Percentiles rank a stretch among this genome's conserved stretches.
These are phyloP conservation scores for Nasonia longicornis DNA, from an alignment of 1,140 invertebrate species.

Conservation along the genomic window DNA sequence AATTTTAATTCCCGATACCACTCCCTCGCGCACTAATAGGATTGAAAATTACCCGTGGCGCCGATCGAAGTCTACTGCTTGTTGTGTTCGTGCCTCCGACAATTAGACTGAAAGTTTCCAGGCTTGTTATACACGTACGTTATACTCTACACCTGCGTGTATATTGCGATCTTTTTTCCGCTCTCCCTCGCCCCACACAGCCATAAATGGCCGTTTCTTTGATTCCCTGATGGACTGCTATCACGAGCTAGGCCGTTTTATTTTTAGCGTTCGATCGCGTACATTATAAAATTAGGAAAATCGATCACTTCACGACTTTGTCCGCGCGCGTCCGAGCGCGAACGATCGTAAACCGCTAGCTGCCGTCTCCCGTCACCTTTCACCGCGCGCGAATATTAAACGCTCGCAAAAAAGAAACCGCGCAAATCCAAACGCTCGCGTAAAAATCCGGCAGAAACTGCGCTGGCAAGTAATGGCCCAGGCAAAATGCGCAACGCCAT, in stretches of 20 bases:
- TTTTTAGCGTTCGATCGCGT: neutral
- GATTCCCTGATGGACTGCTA: neutral
- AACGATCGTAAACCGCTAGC: neutral
- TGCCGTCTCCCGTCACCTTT: neutral
- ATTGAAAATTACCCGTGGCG: neutral
- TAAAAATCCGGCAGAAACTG: neutral
- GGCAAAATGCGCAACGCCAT: conserved; percentile 47
- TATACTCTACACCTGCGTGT: neutral
- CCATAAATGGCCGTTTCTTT: neutral
- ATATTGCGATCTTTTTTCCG: neutral
- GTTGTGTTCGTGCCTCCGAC: neutral
- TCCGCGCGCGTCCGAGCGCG: neutral
- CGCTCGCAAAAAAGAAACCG: neutral
- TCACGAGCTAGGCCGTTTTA: neutral
- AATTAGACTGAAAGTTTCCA: conserved; percentile 6
- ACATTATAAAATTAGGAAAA: neutral
- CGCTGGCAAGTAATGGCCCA: neutral
- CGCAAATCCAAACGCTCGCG: neutral
- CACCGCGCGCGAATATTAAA: neutral
- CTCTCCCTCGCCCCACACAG: no score
- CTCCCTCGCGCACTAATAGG: neutral
- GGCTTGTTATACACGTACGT: neutral
- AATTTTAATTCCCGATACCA: neutral
- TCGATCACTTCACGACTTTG: neutral
- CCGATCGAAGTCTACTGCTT: neutral